These are phyloP conservation scores for Reinhardtius hippoglossoides DNA, from an alignment of 2,113 vertebrate genomes.

Conservation along the genomic window DNA sequence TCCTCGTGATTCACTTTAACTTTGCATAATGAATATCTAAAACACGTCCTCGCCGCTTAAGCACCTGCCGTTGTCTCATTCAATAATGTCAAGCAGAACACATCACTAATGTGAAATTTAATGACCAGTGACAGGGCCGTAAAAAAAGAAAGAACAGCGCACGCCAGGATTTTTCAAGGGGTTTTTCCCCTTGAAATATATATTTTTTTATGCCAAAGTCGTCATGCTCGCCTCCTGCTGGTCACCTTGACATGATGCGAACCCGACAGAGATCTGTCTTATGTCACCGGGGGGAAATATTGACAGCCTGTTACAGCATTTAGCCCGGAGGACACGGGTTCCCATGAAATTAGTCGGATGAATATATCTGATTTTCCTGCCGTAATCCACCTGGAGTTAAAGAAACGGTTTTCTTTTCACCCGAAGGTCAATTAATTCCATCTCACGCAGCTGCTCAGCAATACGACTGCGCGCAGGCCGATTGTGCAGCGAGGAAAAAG, in stretches of 20 bases:
- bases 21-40: conserved; percentile 56
- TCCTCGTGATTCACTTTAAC: conserved; percentile 57
- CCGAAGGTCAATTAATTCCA: conserved; percentile 9
- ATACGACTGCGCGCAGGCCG: background rate
- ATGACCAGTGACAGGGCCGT: conserved; percentile 68
- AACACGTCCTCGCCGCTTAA: conserved; percentile 52
- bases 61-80: conserved; percentile 20
- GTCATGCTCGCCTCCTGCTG: conserved; percentile 31
- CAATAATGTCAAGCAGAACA: conserved; percentile 64
- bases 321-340: conserved; percentile 48
- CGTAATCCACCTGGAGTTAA: conserved; percentile 32
- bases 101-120: conserved; percentile 70
- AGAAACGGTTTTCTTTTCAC: conserved; percentile 26
- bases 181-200: conserved; percentile 1
- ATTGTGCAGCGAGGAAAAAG: background rate
- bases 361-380: conserved; percentile 35
- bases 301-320: conserved; percentile 47
- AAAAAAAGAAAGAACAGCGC: conserved; percentile 51
- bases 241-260: conserved; percentile 63
- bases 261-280: conserved; percentile 45
- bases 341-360: conserved; percentile 36
- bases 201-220: conserved; percentile 32
- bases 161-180: conserved; percentile 46
- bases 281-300: conserved; percentile 28
- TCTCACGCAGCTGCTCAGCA: conserved; percentile 1